phyloP scores from a whole-genome alignment of 2,797 vertebrate genomes.

The Pseudopleuronectes americanus region DNA sequence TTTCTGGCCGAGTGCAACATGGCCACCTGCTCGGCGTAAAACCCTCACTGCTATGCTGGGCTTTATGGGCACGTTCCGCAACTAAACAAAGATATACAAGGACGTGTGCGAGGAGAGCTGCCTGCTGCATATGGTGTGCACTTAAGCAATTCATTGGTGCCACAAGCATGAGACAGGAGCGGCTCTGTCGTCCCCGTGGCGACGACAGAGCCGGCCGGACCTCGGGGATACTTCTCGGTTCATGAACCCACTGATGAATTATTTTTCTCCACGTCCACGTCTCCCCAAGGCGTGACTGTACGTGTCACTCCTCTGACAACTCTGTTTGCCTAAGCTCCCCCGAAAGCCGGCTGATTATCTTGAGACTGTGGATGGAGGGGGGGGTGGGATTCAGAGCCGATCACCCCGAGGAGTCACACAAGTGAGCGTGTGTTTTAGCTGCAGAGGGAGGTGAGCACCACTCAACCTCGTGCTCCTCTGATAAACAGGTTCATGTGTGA shows the following conservation, averaged over 20 bases:
- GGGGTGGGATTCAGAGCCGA: conserved; percentile 63
- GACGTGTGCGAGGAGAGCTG: conserved; percentile 49
- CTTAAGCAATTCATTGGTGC: conserved; percentile 69
- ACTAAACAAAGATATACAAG: conserved; percentile 76
- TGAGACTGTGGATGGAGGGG: conserved; percentile 40
- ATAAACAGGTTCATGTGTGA: conserved; percentile 76
- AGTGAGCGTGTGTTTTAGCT: conserved; percentile 49
- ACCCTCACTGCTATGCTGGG: conserved; percentile 66
- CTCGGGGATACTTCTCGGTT: conserved; percentile 60
- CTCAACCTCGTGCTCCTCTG: conserved; percentile 72
- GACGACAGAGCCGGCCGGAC: conserved; percentile 48
- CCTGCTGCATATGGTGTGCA: conserved; percentile 69
- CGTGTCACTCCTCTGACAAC: conserved; percentile 76
- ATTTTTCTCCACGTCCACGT: conserved; percentile 49
- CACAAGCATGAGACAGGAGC: conserved; percentile 47
- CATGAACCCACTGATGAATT: conserved; percentile 74
- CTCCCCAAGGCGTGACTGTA: conserved; percentile 54
- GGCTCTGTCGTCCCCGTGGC: conserved; percentile 47
- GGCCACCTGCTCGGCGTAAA: conserved; percentile 83
- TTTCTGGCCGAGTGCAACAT: conserved; percentile 79
- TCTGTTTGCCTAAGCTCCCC: conserved; percentile 76
- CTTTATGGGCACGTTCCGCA: conserved; percentile 72
- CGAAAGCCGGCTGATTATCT: conserved; percentile 64
- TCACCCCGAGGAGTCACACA: conserved; percentile 61
- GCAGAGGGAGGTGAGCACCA: conserved; percentile 53